Evolutionary conservation across 2,888 invertebrate genomes (phyloP).

Genomic region (Drosophila subsilvestris): DNA sequence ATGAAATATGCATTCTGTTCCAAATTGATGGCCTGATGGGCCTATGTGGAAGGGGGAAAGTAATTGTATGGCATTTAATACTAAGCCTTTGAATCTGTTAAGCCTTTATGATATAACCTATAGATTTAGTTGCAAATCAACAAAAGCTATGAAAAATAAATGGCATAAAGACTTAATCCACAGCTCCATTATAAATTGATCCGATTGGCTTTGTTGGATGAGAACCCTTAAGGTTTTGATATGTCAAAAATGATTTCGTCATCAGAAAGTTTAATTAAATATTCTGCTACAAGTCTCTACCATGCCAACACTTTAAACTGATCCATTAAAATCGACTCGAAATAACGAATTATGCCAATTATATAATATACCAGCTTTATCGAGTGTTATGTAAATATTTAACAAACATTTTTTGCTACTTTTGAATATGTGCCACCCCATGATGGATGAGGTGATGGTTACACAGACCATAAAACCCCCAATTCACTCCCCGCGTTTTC

Average conservation of each 20-base stretch:
- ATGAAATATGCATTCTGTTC: slow-evolving; percentile 41
- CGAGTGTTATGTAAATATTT: background rate
- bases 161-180: no score
- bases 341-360: background rate
- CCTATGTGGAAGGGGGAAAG: background rate
- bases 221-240: no score
- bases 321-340: background rate
- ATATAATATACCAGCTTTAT: background rate
- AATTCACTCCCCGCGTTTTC: background rate
- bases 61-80: background rate
- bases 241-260: no score
- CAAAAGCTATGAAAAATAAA: no score
- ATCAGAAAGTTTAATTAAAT: background rate
- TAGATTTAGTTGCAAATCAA: background rate
- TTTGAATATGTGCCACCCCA: background rate
- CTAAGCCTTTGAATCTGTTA: background rate
- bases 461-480: no score
- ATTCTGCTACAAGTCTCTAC: background rate
- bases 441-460: background rate
- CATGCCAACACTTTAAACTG: background rate
- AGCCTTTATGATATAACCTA: background rate
- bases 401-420: background rate
- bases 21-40: slow-evolving; percentile 32
- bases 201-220: no score
- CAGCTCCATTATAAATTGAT: no score